Evolutionary conservation across 2,888 invertebrate species (phyloP).

Genomic region (Pasiphila rectangulata): DNA sequence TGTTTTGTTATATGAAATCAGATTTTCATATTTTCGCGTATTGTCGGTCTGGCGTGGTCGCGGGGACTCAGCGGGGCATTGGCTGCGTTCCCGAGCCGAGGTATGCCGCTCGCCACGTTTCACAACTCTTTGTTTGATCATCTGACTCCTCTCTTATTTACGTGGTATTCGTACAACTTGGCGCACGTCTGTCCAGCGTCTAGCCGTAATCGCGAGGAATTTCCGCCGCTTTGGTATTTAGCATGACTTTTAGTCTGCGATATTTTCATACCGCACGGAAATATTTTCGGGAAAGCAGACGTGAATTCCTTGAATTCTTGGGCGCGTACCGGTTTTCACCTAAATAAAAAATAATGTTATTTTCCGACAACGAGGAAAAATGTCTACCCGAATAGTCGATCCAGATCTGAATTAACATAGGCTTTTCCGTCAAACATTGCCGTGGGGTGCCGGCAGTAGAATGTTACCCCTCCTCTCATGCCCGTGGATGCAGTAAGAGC

Average conservation of each 20-base stretch:
- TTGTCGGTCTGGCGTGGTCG: conserved; percentile 45
- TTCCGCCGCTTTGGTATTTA: conserved; percentile 67
- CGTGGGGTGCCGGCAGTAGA: no score
- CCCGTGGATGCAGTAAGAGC: no score
- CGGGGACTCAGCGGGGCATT: conserved; percentile 59
- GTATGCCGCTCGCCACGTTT: conserved; percentile 68
- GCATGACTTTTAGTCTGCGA: conserved; percentile 60
- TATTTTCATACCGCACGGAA: conserved; percentile 58
- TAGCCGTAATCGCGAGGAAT: conserved; percentile 70
- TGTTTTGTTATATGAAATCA: conserved; percentile 38
- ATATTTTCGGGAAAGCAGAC: conserved; percentile 60
- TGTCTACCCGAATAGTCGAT: no score
- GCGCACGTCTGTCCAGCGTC: conserved; percentile 71
- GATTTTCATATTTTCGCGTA: conserved; percentile 55
- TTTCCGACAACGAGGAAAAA: no score
- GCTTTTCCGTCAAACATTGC: no score
- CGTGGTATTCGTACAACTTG: conserved; percentile 54
- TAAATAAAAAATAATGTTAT: no score
- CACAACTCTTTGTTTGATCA: conserved; percentile 72
- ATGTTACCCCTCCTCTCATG: no score
- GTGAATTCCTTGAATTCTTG: conserved; percentile 47
- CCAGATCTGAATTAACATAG: no score
- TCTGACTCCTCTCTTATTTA: conserved; percentile 62
- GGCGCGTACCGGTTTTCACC: conserved; percentile 27
- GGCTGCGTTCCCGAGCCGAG: conserved; percentile 67